These are phyloP conservation scores for Aphyosemion australe DNA, from an alignment of 2,113 vertebrate genomes.

Conservation along the genomic window DNA sequence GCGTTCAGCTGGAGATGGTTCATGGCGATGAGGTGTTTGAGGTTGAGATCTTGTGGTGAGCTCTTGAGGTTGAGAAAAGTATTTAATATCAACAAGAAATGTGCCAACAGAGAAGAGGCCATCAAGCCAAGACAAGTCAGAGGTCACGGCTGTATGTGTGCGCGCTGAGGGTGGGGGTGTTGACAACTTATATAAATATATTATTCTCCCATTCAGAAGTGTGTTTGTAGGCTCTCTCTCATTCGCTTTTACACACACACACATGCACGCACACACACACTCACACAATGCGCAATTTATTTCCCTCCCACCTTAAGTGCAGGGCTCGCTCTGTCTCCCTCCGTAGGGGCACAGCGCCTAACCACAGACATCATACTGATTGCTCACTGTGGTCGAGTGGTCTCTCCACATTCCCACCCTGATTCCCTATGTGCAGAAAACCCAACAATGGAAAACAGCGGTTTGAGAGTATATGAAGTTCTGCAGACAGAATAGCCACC, in stretches of 20 bases:
- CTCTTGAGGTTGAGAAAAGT: slow-evolving; percentile 38
- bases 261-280: background rate
- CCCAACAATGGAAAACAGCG: slow-evolving; percentile 65
- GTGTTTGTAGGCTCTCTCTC: slow-evolving; percentile 2
- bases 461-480: slow-evolving; percentile 65
- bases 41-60: slow-evolving; percentile 25
- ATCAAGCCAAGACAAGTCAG: slow-evolving; percentile 45
- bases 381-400: slow-evolving; percentile 68
- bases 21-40: slow-evolving; percentile 32
- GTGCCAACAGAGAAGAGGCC: slow-evolving; percentile 39
- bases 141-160: slow-evolving; percentile 35
- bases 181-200: slow-evolving; percentile 41
- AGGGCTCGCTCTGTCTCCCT: slow-evolving; percentile 50
- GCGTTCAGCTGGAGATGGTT: slow-evolving; percentile 30
- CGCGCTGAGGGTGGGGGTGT: slow-evolving; percentile 1
- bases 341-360: slow-evolving; percentile 63
- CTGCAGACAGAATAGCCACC: slow-evolving; percentile 44
- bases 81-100: slow-evolving; percentile 50
- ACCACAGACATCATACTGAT: slow-evolving; percentile 76
- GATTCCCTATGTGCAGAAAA: slow-evolving; percentile 67
- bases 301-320: slow-evolving; percentile 58
- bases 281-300: slow-evolving; percentile 25
- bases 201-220: slow-evolving; percentile 22
- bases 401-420: slow-evolving; percentile 72
- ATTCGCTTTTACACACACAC: too few species aligned